phyloP scores from a whole-genome alignment of 1,140 invertebrate genomes.

The Drosophila grimshawi region DNA sequence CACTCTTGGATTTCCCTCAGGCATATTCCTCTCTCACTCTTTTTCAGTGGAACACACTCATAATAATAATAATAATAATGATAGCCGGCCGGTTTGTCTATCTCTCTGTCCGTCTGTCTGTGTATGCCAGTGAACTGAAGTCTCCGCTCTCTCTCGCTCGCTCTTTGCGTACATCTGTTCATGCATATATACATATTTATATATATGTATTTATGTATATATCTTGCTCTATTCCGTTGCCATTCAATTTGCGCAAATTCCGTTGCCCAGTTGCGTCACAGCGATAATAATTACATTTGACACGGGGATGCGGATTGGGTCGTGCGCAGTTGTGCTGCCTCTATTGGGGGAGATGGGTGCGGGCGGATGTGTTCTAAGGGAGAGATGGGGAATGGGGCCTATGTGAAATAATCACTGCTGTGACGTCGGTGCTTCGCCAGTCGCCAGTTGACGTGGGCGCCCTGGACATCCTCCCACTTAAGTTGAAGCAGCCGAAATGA shows the following conservation, averaged over 20 bases:
- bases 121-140: not conserved
- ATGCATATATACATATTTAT: no score
- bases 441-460: slow-evolving; percentile 11
- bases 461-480: slow-evolving; percentile 2
- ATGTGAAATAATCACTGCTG: slow-evolving; percentile 27
- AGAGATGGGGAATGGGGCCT: not conserved
- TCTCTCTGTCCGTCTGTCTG: slow-evolving; percentile 1
- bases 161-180: not conserved
- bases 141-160: not conserved
- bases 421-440: slow-evolving; percentile 17
- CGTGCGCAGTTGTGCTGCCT: slow-evolving; percentile 30
- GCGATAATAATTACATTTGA: slow-evolving; percentile 64
- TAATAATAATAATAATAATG: slow-evolving; percentile 48
- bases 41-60: slow-evolving; percentile 16
- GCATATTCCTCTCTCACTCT: not conserved
- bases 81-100: slow-evolving; percentile 19
- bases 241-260: slow-evolving; percentile 78
- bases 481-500: not conserved
- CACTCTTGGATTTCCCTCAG: not conserved
- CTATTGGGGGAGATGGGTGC: no score
- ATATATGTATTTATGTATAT: slow-evolving; percentile 11
- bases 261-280: slow-evolving; percentile 73
- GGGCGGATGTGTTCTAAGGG: no score
- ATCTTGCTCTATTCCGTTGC: slow-evolving; percentile 61
- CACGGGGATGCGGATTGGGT: slow-evolving; percentile 41